Evolutionary conservation across 2,113 vertebrate species (phyloP), one percentile per base, ranked within the genome.

Genomic region (Morone chrysops): DNA sequence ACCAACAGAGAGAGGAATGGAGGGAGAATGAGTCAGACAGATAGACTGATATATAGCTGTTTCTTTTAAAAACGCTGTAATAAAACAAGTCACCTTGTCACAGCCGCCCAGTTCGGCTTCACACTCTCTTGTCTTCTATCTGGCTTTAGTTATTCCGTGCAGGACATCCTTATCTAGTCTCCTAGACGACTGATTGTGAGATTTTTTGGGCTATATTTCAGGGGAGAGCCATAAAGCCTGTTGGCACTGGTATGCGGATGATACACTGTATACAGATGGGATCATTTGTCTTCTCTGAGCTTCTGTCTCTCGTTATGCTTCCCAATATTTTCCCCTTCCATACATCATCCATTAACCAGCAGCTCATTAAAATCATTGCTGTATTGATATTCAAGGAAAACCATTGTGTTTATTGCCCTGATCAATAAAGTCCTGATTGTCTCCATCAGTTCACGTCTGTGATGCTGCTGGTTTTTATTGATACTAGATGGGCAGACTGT

Each of bases 261-360:
- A 92, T 79, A 50, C 85, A 86, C 83, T 78, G 82, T 86, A 59
- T 75, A 83, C 88, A 94, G 89, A 94, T 92, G 87, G 91, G 82
- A 48, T 89, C 87, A 83, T 93, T 92, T 80, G 83, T 92, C 91
- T 93, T 90, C 72, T 81, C 62, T 0, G n/a, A 78, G 80, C 75
- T 78, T 89, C 81, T 76, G 53, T 80, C 69, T 85, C 78, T 79
- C 11, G 6, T 81, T 82, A 53, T 59, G 60, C 78, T 85, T 84
- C 76, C 81, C 66, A 53, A 81, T 79, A 80, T 80, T 72, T 45
- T 2, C 54, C 71, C 48, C 51, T 16, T 48, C 81, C 69, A 86
- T 86, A 73, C 69, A 89, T 91, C 86, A 88, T 92, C 69, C 83
- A 75, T 71, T 92, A 90, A 92, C 78, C 84, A 81, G 73, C 79